phyloP scores from a whole-genome alignment of 2,113 vertebrate species.

The Agapornis roseicollis region DNA sequence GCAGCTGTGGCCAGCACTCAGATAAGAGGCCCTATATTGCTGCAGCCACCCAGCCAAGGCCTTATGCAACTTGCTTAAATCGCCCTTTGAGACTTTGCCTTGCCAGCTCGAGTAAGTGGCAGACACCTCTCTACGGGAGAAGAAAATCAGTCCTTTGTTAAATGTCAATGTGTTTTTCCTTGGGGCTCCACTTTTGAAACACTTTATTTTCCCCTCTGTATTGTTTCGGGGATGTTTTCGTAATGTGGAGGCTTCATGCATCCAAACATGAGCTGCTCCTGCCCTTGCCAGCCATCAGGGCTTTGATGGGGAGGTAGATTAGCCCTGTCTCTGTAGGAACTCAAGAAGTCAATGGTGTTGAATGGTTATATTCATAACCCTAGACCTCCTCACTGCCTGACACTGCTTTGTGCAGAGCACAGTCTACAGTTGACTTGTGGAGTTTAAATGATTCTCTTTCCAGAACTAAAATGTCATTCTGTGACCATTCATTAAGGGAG shows the following conservation, averaged over 20 bases:
- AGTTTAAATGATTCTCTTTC: background rate
- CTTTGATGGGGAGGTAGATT: background rate
- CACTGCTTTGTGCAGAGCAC: background rate
- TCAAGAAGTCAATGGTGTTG: background rate
- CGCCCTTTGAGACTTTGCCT: slow-evolving; percentile 52
- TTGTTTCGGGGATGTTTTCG: slow-evolving; percentile 3
- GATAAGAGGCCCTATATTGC: slow-evolving; percentile 59
- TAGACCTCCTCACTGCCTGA: background rate
- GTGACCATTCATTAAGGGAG: background rate
- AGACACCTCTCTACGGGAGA: slow-evolving; percentile 25
- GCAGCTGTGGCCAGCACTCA: slow-evolving; percentile 57
- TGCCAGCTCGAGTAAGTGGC: slow-evolving; percentile 67
- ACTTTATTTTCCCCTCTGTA: background rate
- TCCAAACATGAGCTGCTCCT: background rate
- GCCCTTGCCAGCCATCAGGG: background rate
- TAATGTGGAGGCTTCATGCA: background rate
- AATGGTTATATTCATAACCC: background rate
- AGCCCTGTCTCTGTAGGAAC: background rate
- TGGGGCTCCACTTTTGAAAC: slow-evolving; percentile 55
- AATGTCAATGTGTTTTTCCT: slow-evolving; percentile 14
- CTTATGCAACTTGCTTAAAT: slow-evolving; percentile 59
- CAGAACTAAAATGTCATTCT: background rate
- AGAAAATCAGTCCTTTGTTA: slow-evolving; percentile 55
- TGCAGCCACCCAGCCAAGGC: slow-evolving; percentile 49
- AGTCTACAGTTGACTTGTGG: background rate